Evolutionary conservation across 2,797 vertebrate genomes (phyloP).

Genomic region (Sebastes vulpes): DNA sequence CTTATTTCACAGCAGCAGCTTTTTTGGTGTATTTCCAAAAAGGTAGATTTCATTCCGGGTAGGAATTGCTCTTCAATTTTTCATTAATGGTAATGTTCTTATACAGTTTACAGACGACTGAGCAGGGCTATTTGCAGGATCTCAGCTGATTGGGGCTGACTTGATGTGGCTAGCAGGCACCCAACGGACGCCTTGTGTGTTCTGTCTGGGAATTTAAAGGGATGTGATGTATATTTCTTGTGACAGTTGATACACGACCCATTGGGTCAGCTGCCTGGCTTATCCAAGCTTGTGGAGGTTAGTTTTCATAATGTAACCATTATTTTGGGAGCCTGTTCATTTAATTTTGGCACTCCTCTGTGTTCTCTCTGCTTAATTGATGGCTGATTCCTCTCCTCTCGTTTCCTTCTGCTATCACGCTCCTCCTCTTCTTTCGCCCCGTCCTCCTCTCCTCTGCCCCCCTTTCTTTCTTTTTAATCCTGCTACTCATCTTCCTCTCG

Average conservation of each 20-base stretch:
- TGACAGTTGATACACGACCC: neutral
- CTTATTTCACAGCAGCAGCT: neutral
- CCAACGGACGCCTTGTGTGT: neutral
- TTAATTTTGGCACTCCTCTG: neutral
- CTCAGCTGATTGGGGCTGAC: neutral
- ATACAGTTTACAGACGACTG: neutral
- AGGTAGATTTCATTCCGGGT: neutral
- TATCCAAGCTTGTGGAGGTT: neutral
- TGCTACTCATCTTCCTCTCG: constrained; percentile 2
- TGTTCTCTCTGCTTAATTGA: neutral
- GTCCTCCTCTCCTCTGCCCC: neutral
- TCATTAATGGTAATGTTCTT: neutral
- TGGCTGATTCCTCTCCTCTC: neutral
- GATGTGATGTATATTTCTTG: neutral
- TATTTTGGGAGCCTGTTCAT: neutral
- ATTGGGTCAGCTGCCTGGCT: neutral
- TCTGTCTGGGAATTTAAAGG: neutral
- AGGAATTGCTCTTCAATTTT: neutral
- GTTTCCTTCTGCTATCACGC: neutral
- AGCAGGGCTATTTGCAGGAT: neutral
- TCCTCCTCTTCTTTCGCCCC: neutral
- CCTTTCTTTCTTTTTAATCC: neutral
- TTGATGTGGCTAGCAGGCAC: neutral
- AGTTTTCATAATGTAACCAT: neutral
- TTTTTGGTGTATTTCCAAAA: neutral